Evolutionary conservation across 2,113 vertebrate species (phyloP), one percentile per base, ranked within the genome.

Genomic region (Cnemophilus loriae): DNA sequence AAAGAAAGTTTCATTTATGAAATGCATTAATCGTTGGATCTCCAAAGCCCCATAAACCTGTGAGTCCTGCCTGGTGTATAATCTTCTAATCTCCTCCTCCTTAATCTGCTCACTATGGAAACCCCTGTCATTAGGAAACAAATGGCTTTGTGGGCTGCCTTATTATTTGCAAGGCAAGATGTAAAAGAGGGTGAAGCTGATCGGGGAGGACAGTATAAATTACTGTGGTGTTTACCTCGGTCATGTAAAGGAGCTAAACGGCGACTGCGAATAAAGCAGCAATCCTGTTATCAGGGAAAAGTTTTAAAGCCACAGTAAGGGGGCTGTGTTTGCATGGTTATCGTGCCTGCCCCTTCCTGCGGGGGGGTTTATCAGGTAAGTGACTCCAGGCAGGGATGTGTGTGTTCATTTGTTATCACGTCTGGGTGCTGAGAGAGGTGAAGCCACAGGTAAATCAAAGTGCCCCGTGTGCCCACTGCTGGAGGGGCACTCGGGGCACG

Each of bases 21-120:
- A 95, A 95, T 5, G 74, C 89, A 96, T 96, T 95, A 92, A 95
- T 96, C 87, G 90, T 21, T 30, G 81, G 95, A 95, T 95, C 95
- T 95, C 87, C 91, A 96, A 95, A 95, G 92, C 87, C 91, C 91
- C 67, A 94, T 93, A 96, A 94, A 95, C 84, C 94, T 56, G 91
- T 60, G 96, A 93, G 95, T 95, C 95, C 95, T 94, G 94, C 94
- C 95, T 96, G 95, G 74, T 94, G 84, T 96, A 71, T 93, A 97
- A 97, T 96, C 96, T 93, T 74, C 91, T 96, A 84, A 95, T 96
- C 95, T 94, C 94, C 75, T 95, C 91, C 96, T 88, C 93, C 93
- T 97, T 97, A 97, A 98, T 97, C 96, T 85, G 95, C 94, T 96
- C 91, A 80, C 91, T 68, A 83, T 95, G 94, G 97, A 97, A 97